phyloP scores from a whole-genome alignment of 1,140 invertebrate genomes.

The Rhyzopertha dominica region DNA sequence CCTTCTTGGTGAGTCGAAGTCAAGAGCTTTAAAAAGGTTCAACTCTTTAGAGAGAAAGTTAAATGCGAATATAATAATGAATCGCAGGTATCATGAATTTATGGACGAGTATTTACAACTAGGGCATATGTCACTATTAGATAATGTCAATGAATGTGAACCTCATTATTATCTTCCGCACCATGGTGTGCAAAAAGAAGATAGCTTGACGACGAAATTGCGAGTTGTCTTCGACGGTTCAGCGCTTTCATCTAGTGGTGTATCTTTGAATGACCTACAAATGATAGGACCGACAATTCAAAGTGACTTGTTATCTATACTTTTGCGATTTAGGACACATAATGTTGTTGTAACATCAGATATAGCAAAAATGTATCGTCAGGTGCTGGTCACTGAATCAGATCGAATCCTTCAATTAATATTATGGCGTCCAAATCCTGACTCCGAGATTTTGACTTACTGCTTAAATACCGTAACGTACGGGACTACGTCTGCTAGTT shows the following conservation, averaged over 20 bases:
- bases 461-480: slow-evolving; percentile 33
- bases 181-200: slow-evolving; percentile 39
- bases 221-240: slow-evolving; percentile 13
- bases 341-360: slow-evolving; percentile 1
- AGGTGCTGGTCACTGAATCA: slow-evolving; percentile 31
- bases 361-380: slow-evolving; percentile 9
- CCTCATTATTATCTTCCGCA: slow-evolving; percentile 48
- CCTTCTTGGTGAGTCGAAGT: slow-evolving; percentile 3
- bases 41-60: slow-evolving; percentile 9
- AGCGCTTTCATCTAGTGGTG: slow-evolving; percentile 1
- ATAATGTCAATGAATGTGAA: no score
- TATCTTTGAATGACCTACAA: slow-evolving; percentile 12
- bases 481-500: slow-evolving; percentile 28
- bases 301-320: slow-evolving; percentile 2
- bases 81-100: no score
- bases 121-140: no score
- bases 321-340: slow-evolving; percentile 2
- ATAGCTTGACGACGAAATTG: slow-evolving; percentile 20
- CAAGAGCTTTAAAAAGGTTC: slow-evolving; percentile 12
- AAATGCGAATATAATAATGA: not conserved
- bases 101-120: slow-evolving; percentile 7
- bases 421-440: slow-evolving; percentile 29
- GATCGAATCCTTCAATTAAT: slow-evolving; percentile 36
- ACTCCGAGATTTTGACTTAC: slow-evolving; percentile 29
- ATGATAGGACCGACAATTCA: slow-evolving; percentile 4